phyloP scores from a whole-genome alignment of 2,888 invertebrate species.

The Sicus ferrugineus region DNA sequence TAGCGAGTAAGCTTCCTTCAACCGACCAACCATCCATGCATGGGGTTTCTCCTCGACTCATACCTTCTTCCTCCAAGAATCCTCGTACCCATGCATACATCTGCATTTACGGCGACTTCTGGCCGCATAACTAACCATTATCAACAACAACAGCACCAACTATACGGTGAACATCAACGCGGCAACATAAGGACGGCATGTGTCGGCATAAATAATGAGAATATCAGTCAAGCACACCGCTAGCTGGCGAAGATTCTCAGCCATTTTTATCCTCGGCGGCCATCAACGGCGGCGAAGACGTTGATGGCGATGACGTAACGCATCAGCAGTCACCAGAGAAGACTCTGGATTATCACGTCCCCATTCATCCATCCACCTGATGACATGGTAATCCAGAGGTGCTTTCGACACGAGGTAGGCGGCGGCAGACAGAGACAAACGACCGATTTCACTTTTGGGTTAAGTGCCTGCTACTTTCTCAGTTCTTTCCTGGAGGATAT shows the following conservation, averaged over 20 bases:
- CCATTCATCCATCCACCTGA: background rate
- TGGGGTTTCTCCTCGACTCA: too few relatives aligned
- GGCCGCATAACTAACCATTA: slow-evolving; percentile 33
- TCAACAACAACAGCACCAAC: slow-evolving; percentile 10
- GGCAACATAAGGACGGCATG: slow-evolving; percentile 1
- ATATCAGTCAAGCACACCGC: slow-evolving; percentile 10
- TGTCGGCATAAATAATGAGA: slow-evolving; percentile 34
- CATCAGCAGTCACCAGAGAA: too few relatives aligned
- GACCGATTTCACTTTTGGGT: background rate
- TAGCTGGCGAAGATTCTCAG: slow-evolving; percentile 29
- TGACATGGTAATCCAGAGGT: background rate
- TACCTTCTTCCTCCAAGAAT: too few relatives aligned
- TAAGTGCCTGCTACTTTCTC: background rate
- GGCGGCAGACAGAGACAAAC: background rate
- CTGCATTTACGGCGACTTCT: slow-evolving; percentile 35
- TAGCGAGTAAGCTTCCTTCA: too few relatives aligned
- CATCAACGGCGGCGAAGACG: slow-evolving; percentile 16
- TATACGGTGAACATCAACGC: background rate
- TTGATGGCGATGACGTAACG: background rate
- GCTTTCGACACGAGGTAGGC: background rate
- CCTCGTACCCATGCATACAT: too few relatives aligned
- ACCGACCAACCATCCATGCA: too few relatives aligned
- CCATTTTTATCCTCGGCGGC: slow-evolving; percentile 34
- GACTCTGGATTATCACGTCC: too few relatives aligned
- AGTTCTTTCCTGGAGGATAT: too few relatives aligned